A percentile compares a stretch with the other conserved stretches of the same genome.
phyloP scores from a whole-genome alignment of 2,888 invertebrate genomes.

The Idaea biselata region DNA sequence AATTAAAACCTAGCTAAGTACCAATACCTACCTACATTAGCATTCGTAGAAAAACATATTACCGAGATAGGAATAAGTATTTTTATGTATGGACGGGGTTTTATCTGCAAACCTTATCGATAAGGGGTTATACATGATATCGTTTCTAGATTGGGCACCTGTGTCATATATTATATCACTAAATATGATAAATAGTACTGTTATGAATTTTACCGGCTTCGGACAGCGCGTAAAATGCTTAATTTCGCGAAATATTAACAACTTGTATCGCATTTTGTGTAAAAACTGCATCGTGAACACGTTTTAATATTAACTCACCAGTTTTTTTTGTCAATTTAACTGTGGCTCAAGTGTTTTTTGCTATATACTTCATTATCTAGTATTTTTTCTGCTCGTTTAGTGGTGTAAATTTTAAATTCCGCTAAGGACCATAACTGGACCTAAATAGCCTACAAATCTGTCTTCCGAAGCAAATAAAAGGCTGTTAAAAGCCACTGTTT shows the following conservation, averaged over 20 bases:
- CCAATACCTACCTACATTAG: background rate
- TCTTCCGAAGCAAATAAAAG: background rate
- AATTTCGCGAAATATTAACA: background rate
- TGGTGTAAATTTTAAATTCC: no score
- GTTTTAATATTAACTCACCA: background rate
- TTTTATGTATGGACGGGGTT: background rate
- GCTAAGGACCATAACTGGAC: no score
- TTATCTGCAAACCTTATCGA: constrained; percentile 15
- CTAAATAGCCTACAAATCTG: background rate
- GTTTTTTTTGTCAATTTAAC: background rate
- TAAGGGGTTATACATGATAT: constrained; percentile 14
- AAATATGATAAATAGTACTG: background rate
- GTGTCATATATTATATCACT: background rate
- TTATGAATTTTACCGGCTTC: background rate
- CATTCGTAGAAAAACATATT: background rate
- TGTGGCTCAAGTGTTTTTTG: background rate
- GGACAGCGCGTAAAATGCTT: background rate
- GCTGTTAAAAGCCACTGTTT: background rate
- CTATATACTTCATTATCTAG: no score
- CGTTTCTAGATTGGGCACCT: background rate
- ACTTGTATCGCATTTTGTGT: background rate
- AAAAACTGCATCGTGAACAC: background rate
- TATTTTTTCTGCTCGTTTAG: no score
- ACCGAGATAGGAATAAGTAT: constrained; percentile 2
- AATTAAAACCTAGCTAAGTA: constrained; percentile 7